Percentiles rank a stretch among this genome's conserved stretches.
Conservation (phyloP, 2,888 invertebrate species). For the Spicauda simplicius region DNA sequence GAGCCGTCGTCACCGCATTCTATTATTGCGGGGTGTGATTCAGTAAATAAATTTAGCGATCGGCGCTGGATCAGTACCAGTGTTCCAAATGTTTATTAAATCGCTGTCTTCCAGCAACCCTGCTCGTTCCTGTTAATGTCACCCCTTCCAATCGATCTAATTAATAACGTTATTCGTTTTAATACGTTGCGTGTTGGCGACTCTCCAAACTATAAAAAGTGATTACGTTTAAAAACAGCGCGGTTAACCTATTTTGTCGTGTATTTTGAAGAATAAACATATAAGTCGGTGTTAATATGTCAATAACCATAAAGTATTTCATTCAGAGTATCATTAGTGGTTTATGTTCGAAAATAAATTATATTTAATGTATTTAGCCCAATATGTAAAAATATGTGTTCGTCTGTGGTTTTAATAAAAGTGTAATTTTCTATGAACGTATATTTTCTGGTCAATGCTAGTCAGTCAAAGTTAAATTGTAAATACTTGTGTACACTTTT, state of each 20-base stretch:
- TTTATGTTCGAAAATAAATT: background rate
- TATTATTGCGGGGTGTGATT: conserved; percentile 64
- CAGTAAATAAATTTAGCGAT: conserved; percentile 61
- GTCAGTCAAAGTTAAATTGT: too few relatives aligned
- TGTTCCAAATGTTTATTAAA: conserved; percentile 18
- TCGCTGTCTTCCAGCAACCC: conserved; percentile 16
- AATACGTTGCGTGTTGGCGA: conserved; percentile 62
- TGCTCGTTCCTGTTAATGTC: conserved; percentile 39
- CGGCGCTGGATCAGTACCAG: conserved; percentile 50
- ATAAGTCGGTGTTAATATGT: background rate
- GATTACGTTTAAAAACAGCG: conserved; percentile 58
- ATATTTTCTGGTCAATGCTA: background rate
- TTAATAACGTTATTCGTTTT: conserved; percentile 61
- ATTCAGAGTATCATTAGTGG: background rate
- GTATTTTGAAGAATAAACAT: conserved; percentile 24
- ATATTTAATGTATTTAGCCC: background rate
- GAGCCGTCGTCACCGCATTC: conserved; percentile 48
- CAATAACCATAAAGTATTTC: background rate
- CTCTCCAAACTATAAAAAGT: conserved; percentile 59
- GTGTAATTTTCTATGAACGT: background rate
- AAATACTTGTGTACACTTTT: too few relatives aligned
- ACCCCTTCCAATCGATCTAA: conserved; percentile 53
- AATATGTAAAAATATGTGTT: background rate
- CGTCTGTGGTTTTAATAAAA: background rate
- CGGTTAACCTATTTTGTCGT: conserved; percentile 68